Conservation (phyloP, 2,113 vertebrate species). For the Onychostoma macrolepis region DNA sequence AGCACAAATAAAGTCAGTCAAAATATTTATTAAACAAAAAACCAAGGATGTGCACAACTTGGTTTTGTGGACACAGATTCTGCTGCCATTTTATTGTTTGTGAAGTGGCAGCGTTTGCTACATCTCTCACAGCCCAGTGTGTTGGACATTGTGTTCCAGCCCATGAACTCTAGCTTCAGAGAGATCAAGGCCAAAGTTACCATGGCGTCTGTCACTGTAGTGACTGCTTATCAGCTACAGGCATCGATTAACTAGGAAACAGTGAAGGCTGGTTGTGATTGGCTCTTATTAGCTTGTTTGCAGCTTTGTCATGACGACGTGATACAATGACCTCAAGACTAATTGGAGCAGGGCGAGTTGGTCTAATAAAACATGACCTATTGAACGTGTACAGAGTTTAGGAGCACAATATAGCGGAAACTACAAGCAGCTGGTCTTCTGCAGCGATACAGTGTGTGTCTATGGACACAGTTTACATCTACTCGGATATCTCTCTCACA, state of each 20-base stretch:
- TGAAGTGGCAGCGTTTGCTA: background rate
- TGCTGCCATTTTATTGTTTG: background rate
- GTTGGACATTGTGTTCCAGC: background rate
- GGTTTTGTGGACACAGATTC: background rate
- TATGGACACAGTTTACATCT: background rate
- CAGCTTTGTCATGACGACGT: background rate
- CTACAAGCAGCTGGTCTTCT: background rate
- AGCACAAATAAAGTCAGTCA: background rate
- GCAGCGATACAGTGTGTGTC: background rate
- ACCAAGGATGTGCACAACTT: background rate
- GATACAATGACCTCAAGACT: background rate
- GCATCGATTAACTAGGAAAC: conserved; percentile 14
- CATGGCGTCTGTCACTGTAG: conserved; percentile 30
- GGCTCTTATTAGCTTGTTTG: conserved; percentile 12
- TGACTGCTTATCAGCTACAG: conserved; percentile 36
- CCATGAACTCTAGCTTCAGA: background rate
- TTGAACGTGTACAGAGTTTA: background rate
- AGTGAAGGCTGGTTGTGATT: background rate
- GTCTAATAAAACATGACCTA: background rate
- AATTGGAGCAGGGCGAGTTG: background rate
- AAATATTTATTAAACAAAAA: too few relatives aligned
- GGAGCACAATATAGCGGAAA: background rate
- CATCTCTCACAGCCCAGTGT: background rate
- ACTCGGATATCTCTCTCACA: background rate
- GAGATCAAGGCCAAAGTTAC: conserved; percentile 25